These are phyloP conservation scores for Leptodirus hochenwartii DNA, from an alignment of 2,888 invertebrate genomes.

Conservation along the genomic window DNA sequence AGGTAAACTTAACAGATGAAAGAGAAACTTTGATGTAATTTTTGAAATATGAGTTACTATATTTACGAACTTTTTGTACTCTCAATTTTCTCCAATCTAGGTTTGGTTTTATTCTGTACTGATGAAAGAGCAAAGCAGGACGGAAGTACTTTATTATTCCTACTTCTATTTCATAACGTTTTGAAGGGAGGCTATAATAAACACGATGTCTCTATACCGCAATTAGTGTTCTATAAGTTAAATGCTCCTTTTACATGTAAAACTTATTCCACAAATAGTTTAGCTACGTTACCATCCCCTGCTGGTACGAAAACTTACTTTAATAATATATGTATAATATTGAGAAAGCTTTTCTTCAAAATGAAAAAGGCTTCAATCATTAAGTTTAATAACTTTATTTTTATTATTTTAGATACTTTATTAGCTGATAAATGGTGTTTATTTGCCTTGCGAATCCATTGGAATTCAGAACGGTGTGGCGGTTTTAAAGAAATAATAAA, in stretches of 20 bases:
- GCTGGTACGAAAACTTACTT: conserved; percentile 6
- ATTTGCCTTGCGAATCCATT: conserved; percentile 26
- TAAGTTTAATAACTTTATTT: conserved; percentile 5
- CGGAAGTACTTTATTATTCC: conserved; percentile 29
- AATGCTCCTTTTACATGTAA: conserved; percentile 30
- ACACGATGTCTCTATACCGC: conserved; percentile 29
- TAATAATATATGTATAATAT: conserved; percentile 1
- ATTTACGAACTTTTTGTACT: too few species aligned
- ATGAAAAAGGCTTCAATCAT: conserved; percentile 1
- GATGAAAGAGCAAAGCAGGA: conserved; percentile 32
- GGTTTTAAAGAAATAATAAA: conserved; percentile 22
- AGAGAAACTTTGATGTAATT: too few species aligned
- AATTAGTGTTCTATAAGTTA: conserved; percentile 26
- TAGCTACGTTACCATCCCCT: conserved; percentile 20
- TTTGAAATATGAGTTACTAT: too few species aligned
- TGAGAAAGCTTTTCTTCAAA: conserved; percentile 13
- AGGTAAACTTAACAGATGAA: too few species aligned
- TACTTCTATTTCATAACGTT: conserved; percentile 31
- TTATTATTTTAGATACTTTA: conserved; percentile 16
- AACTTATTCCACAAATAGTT: conserved; percentile 30
- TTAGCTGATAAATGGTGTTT: conserved; percentile 22
- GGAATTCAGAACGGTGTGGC: conserved; percentile 27
- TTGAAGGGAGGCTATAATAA: conserved; percentile 22
- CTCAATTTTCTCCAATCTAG: too few species aligned
- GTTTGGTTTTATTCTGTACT: conserved; percentile 33